These are phyloP conservation scores for Alectoris magna DNA, from an alignment of 2,797 vertebrate genomes.

Conservation along the genomic window DNA sequence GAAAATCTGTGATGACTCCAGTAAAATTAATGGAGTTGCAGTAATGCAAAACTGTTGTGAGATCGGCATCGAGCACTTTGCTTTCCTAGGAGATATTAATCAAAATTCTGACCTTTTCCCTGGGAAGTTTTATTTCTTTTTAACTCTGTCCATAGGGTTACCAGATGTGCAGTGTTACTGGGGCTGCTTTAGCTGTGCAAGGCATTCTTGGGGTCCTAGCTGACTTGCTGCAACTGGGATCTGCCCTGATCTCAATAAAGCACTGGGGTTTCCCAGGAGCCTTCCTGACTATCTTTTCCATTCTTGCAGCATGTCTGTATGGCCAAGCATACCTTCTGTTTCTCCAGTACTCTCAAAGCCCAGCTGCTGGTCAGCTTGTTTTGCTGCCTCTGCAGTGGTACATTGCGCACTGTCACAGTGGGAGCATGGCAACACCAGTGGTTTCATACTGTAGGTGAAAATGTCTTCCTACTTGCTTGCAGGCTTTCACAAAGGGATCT, in stretches of 20 bases:
- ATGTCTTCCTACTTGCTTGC: background rate
- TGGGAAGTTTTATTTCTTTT: slow-evolving; percentile 57
- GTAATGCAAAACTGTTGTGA: slow-evolving; percentile 31
- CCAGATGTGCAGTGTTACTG: slow-evolving; percentile 46
- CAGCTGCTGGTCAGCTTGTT: background rate
- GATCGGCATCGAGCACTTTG: background rate
- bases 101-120: slow-evolving; percentile 46
- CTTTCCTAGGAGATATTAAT: slow-evolving; percentile 39
- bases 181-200: background rate
- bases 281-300: background rate
- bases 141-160: slow-evolving; percentile 28
- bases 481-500: background rate
- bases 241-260: background rate
- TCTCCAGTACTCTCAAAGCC: background rate
- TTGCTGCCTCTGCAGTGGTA: background rate
- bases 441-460: background rate
- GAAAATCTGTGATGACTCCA: background rate
- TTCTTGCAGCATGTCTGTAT: background rate
- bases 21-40: slow-evolving; percentile 14
- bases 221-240: slow-evolving; percentile 37
- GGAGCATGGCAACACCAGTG: background rate
- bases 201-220: slow-evolving; percentile 17
- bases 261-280: slow-evolving; percentile 6
- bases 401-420: background rate
- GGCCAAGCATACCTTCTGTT: background rate